Conservation (phyloP, 2,888 invertebrate species). For the Malacosoma neustria region DNA sequence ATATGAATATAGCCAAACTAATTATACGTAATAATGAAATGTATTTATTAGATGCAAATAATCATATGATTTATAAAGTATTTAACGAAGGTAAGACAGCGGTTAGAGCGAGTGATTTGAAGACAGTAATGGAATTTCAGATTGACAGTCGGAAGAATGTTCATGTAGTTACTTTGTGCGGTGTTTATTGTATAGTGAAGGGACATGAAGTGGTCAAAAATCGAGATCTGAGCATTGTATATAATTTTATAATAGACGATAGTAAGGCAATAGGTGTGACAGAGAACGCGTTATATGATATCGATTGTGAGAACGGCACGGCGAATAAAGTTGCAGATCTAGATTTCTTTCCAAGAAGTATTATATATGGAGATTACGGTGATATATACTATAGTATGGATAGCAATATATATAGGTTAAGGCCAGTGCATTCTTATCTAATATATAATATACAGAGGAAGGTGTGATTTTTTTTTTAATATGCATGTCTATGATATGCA, state of each 20-base stretch:
- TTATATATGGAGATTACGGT: conserved; percentile 57
- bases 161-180: conserved; percentile 54
- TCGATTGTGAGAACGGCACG: conserved; percentile 51
- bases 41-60: conserved; percentile 52
- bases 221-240: conserved; percentile 35
- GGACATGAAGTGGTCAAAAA: conserved; percentile 45
- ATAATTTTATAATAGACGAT: conserved; percentile 43
- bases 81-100: conserved; percentile 31
- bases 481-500: conserved; percentile 1
- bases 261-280: conserved; percentile 41
- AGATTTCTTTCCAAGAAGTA: conserved; percentile 41
- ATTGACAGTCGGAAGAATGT: conserved; percentile 47
- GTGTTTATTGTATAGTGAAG: conserved; percentile 42
- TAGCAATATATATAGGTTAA: conserved; percentile 44
- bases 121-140: conserved; percentile 51
- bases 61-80: conserved; percentile 55
- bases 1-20: conserved; percentile 53
- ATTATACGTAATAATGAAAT: conserved; percentile 53
- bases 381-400: conserved; percentile 51
- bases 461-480: conserved; percentile 12
- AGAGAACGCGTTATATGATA: conserved; percentile 39
- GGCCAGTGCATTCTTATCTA: conserved; percentile 46
- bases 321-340: conserved; percentile 38
- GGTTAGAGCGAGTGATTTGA: conserved; percentile 33
- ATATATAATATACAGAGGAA: conserved; percentile 41